These are phyloP conservation scores for Palaemon carinicauda DNA, from an alignment of 1,140 invertebrate genomes.

Conservation along the genomic window DNA sequence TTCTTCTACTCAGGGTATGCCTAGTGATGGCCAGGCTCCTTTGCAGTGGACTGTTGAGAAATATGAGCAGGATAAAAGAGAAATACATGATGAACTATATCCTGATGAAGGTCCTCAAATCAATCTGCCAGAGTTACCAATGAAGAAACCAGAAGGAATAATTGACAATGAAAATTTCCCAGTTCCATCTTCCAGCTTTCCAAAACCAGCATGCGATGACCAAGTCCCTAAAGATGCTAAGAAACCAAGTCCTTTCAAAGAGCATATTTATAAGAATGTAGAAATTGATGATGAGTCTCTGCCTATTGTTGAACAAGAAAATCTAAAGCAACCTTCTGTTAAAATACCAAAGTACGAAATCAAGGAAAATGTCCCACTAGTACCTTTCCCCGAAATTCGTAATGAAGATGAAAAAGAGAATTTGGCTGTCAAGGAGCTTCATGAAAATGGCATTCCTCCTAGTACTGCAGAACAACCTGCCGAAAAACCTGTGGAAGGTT, in stretches of 20 bases:
- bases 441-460: too few species aligned
- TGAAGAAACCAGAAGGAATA: too few species aligned
- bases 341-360: not conserved
- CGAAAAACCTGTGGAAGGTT: too few species aligned
- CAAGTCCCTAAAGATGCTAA: too few species aligned
- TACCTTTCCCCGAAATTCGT: not conserved
- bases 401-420: not conserved
- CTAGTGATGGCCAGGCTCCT: too few species aligned
- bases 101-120: not conserved
- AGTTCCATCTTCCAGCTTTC: too few species aligned
- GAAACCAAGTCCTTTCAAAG: too few species aligned
- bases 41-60: not conserved
- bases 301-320: constrained; percentile 66
- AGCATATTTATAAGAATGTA: not conserved
- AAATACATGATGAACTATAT: not conserved
- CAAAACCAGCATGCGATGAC: too few species aligned
- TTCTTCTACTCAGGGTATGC: too few species aligned
- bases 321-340: not conserved
- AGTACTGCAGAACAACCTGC: too few species aligned
- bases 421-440: not conserved
- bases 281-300: constrained; percentile 1
- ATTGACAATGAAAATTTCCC: too few species aligned
- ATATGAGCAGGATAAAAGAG: not conserved
- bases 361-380: not conserved
- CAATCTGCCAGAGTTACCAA: too few species aligned